These are phyloP conservation scores for Zelleria hepariella DNA, from an alignment of 2,888 invertebrate genomes.

Conservation along the genomic window DNA sequence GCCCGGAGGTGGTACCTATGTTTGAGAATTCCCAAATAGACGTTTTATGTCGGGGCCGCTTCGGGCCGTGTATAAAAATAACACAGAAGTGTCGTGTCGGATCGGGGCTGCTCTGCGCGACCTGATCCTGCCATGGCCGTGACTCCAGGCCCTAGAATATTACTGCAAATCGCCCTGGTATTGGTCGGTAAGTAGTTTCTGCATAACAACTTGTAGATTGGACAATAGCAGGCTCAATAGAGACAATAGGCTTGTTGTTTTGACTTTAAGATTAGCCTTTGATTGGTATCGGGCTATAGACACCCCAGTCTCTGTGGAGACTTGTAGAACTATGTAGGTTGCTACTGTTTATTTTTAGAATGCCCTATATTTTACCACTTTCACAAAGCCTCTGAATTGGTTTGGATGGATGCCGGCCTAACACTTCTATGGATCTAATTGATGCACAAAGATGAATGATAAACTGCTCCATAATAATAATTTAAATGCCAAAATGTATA, in stretches of 20 bases:
- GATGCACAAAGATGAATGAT: too few species aligned
- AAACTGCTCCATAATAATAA: too few species aligned
- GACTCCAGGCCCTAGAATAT: constrained; percentile 33
- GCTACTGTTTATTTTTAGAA: background rate
- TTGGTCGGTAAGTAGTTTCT: constrained; percentile 42
- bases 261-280: background rate
- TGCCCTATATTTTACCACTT: background rate
- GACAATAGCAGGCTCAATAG: background rate
- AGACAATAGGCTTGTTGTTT: background rate
- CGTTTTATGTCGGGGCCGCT: constrained; percentile 63
- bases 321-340: background rate
- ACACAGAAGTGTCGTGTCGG: constrained; percentile 53
- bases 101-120: constrained; percentile 26
- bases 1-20: constrained; percentile 46
- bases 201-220: constrained; percentile 2
- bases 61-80: constrained; percentile 66
- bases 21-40: constrained; percentile 61
- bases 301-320: background rate
- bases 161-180: constrained; percentile 29
- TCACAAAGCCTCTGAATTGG: background rate
- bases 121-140: constrained; percentile 34
- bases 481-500: too few species aligned
- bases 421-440: too few species aligned
- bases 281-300: background rate
- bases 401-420: background rate